phyloP scores from a whole-genome alignment of 2,113 vertebrate genomes.

The Conger conger region DNA sequence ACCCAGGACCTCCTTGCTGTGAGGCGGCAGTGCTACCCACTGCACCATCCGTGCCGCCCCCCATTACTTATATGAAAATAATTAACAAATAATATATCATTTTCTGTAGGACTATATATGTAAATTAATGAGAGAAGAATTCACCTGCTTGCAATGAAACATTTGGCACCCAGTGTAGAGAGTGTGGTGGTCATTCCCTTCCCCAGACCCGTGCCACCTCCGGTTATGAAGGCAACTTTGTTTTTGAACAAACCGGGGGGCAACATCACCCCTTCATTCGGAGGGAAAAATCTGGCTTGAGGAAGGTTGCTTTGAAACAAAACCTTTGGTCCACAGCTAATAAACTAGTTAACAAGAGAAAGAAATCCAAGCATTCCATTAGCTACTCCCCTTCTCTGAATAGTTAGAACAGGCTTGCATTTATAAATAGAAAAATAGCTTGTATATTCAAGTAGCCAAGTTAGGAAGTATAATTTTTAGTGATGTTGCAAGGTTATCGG shows the following conservation, averaged over 20 bases:
- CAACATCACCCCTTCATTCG: constrained; percentile 76
- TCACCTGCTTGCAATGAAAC: constrained; percentile 93
- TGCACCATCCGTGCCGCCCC: too few species aligned
- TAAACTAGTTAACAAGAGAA: constrained; percentile 59
- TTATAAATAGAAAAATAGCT: too few species aligned
- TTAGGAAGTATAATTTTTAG: too few species aligned
- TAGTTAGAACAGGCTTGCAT: too few species aligned
- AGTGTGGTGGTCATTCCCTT: constrained; percentile 80
- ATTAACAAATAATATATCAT: neutral
- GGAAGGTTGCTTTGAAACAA: constrained; percentile 56
- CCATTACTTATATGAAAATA: too few species aligned
- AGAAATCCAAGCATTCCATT: neutral
- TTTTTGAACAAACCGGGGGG: constrained; percentile 76
- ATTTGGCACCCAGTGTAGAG: constrained; percentile 83
- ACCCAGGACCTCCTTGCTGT: too few species aligned
- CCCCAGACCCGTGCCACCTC: constrained; percentile 91
- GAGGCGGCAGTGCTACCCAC: too few species aligned
- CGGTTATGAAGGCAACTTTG: constrained; percentile 88
- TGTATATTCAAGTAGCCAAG: too few species aligned
- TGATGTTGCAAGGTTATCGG: too few species aligned
- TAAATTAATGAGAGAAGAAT: constrained; percentile 18
- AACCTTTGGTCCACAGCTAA: constrained; percentile 65
- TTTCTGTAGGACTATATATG: too few species aligned
- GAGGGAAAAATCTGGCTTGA: constrained; percentile 70
- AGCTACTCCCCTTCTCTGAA: neutral